Evolutionary conservation across 2,888 invertebrate genomes (phyloP).

Genomic region (Sussaba pulchella): DNA sequence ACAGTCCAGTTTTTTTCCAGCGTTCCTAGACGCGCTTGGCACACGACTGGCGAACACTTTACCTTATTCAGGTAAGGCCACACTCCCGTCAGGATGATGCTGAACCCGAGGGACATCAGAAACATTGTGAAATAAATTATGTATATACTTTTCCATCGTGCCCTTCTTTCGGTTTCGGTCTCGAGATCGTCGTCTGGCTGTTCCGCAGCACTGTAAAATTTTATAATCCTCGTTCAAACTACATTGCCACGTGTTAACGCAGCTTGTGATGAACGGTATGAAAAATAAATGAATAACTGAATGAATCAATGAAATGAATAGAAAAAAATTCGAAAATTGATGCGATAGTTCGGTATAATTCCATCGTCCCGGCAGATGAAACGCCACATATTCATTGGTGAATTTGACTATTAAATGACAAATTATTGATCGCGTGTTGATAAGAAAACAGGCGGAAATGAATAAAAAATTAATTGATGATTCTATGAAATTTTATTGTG

Average conservation of each 20-base stretch:
- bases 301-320: too few species aligned
- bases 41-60: slow-evolving; percentile 68
- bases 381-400: too few species aligned
- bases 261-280: not conserved
- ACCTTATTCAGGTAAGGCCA: slow-evolving; percentile 96
- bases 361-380: too few species aligned
- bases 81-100: slow-evolving; percentile 94
- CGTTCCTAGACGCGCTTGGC: not conserved
- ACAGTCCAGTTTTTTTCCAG: slow-evolving; percentile 37
- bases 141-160: slow-evolving; percentile 92
- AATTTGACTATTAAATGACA: too few species aligned
- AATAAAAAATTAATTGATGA: too few species aligned
- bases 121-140: slow-evolving; percentile 96
- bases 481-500: too few species aligned
- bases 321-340: too few species aligned
- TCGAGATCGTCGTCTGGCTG: slow-evolving; percentile 86
- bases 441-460: too few species aligned
- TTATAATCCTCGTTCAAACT: not conserved
- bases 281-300: too few species aligned
- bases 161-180: slow-evolving; percentile 88
- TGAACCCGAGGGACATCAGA: slow-evolving; percentile 94
- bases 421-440: too few species aligned
- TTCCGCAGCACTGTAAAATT: slow-evolving; percentile 19
- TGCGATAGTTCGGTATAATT: too few species aligned
- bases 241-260: not conserved